Conservation (phyloP, 2,797 vertebrate species). For the Sphenodon punctatus region DNA sequence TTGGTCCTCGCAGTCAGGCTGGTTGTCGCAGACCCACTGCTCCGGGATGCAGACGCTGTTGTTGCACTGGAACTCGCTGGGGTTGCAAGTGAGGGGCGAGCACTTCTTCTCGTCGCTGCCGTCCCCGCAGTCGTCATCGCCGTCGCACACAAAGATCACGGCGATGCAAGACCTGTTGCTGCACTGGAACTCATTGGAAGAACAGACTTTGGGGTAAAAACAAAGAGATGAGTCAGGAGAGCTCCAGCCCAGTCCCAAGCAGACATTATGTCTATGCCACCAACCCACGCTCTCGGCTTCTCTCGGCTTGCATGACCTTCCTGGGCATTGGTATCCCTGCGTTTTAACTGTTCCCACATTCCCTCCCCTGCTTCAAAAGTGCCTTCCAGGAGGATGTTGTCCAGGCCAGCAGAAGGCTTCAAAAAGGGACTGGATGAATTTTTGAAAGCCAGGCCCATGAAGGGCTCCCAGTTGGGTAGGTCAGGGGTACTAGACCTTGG, state of each 20-base stretch:
- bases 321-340: too few relatives aligned
- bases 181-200: constrained; percentile 87
- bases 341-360: too few relatives aligned
- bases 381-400: too few relatives aligned
- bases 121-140: constrained; percentile 90
- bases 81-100: constrained; percentile 85
- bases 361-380: too few relatives aligned
- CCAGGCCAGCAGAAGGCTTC: too few relatives aligned
- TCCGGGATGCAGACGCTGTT: constrained; percentile 90
- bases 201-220: constrained; percentile 81
- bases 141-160: constrained; percentile 88
- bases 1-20: constrained; percentile 90
- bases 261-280: not conserved
- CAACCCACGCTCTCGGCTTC: not conserved
- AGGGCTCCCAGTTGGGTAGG: not conserved
- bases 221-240: constrained; percentile 23
- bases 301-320: too few relatives aligned
- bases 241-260: not conserved
- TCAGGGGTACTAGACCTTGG: too few relatives aligned
- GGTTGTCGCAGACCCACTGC: constrained; percentile 94
- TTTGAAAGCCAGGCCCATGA: too few relatives aligned
- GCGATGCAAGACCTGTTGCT: constrained; percentile 91
- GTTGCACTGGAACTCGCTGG: constrained; percentile 91
- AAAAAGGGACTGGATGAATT: too few relatives aligned
- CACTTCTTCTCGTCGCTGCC: constrained; percentile 93